Evolutionary conservation across 2,113 vertebrate genomes (phyloP).

Genomic region (Sclerurus mexicanus): DNA sequence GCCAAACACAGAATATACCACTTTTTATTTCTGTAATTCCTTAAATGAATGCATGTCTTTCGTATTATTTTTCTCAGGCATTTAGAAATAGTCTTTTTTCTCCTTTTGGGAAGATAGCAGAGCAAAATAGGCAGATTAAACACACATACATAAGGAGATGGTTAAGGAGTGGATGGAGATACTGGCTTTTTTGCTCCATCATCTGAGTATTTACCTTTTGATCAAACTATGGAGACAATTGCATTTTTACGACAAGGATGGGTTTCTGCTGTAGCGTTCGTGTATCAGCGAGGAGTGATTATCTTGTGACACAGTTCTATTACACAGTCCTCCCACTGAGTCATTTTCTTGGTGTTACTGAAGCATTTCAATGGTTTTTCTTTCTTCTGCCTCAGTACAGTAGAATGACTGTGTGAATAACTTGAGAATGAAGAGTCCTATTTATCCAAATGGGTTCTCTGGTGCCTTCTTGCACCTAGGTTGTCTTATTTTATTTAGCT

Average conservation of each 20-base stretch:
- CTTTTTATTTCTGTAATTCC: not conserved
- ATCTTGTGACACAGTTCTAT: not conserved
- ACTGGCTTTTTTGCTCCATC: not conserved
- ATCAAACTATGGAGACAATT: not conserved
- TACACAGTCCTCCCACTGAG: not conserved
- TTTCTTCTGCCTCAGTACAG: not conserved
- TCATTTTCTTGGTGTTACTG: not conserved
- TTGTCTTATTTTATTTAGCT: not conserved
- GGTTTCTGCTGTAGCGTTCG: not conserved
- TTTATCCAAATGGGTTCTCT: not conserved
- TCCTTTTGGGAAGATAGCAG: not conserved
- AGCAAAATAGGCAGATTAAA: not conserved
- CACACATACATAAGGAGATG: accelerated
- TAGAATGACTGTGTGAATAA: not conserved
- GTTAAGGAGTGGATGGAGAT: not conserved
- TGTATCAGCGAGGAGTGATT: not conserved
- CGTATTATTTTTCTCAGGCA: not conserved
- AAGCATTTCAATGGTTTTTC: not conserved
- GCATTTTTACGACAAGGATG: not conserved
- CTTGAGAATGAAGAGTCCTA: not conserved
- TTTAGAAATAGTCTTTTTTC: not conserved
- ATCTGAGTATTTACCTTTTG: not conserved
- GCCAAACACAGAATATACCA: not conserved
- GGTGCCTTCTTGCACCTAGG: not conserved
- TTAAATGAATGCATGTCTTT: not conserved